Conservation (phyloP, 1,140 invertebrate species). For the Hermetia illucens region DNA sequence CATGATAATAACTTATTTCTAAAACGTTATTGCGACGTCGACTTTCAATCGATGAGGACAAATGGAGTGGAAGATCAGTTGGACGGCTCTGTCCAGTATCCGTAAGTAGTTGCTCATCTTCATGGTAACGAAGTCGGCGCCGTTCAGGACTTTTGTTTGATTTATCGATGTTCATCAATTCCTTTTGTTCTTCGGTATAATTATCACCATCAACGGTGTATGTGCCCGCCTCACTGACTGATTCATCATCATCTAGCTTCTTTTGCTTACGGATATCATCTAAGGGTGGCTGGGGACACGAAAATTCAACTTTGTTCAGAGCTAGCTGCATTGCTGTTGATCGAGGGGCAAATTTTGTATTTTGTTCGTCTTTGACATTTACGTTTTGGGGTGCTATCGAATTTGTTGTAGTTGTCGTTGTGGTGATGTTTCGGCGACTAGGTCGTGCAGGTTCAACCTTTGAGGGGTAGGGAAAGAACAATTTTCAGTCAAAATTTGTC, state of each 20-base stretch:
- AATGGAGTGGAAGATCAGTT: background rate
- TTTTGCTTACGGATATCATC: constrained; percentile 12
- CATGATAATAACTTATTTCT: constrained; percentile 43
- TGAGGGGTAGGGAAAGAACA: too few species aligned
- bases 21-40: constrained; percentile 35
- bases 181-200: constrained; percentile 72
- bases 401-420: background rate
- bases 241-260: constrained; percentile 16
- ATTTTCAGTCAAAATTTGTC: too few species aligned
- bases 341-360: constrained; percentile 17
- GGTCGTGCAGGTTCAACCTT: too few species aligned
- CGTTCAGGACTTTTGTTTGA: constrained; percentile 18
- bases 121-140: background rate
- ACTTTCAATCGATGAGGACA: constrained; percentile 7
- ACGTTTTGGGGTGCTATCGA: background rate
- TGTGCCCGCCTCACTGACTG: constrained; percentile 68
- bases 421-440: too few species aligned
- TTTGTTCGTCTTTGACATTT: constrained; percentile 3
- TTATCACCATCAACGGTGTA: constrained; percentile 76
- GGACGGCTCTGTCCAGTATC: background rate
- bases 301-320: constrained; percentile 21
- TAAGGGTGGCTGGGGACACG: constrained; percentile 25
- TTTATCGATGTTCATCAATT: constrained; percentile 71
- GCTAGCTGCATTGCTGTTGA: constrained; percentile 27
- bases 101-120: background rate